Evolutionary conservation across 2,113 vertebrate genomes (phyloP), one percentile per base, ranked within the genome.

Genomic region (Cygnus buccinator): DNA sequence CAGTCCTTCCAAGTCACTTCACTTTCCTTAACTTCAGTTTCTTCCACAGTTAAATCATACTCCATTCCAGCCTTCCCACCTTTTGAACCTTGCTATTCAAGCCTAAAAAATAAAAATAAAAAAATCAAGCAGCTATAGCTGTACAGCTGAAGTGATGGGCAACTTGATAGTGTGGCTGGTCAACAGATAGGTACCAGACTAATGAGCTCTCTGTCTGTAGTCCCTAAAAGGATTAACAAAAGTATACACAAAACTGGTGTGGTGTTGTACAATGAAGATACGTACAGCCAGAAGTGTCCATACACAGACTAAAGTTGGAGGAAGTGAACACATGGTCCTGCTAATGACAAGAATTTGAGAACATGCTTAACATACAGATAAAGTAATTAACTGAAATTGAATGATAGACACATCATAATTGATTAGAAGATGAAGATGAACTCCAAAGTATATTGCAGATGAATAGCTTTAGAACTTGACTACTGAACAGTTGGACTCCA

Each of bases 351-450:
- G 85, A 80, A 93, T 86, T 33, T 76, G 90, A 93, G 85, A 92
- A 87, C 55, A 44, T 21, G 46, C 4, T 86, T 86, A 84, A 86
- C 72, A 67, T 93, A 92, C 14, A 61, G 68, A 86, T 54, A 92
- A 90, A 90, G 76, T 67, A 75, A 94, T 92, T 90, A 93, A 87
- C n/a, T 63, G 37, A 89, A 93, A 94, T 92, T 63, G 7, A 93
- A 84, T 68, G n/a, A 72, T 25, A 91, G 73, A 68, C 57, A 84
- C 19, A 83, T 29, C 28, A 84, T 84, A 90, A 81, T 71, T n/a
- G 84, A 81, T 82, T 87, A 84, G 61, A 89, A 94, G 58, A 92
- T 25, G 61, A 89, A 94, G 54, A 92, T 26, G 9, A 84, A 93
- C 91, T 57, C 9, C 25, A 54, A 87, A 86, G 9, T 79, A 77